These are phyloP conservation scores for Sarcophaga subvicina DNA, from an alignment of 2,888 invertebrate species.

Conservation along the genomic window DNA sequence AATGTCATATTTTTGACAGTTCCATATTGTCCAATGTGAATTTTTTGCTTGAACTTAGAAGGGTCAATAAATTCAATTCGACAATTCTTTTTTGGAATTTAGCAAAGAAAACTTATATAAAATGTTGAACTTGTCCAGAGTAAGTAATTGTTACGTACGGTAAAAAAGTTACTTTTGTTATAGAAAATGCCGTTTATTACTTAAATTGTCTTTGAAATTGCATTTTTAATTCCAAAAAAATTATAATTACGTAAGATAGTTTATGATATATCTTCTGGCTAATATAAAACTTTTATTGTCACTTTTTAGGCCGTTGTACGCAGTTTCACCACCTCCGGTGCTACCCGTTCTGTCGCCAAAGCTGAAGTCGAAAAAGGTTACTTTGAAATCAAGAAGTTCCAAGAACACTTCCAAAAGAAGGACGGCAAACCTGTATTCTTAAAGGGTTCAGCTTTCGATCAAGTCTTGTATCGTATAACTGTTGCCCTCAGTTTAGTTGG, in stretches of 20 bases:
- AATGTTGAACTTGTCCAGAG: constrained; percentile 80
- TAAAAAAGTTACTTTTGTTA: not conserved
- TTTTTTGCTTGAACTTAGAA: constrained; percentile 25
- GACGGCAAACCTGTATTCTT: constrained; percentile 83
- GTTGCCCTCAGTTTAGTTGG: constrained; percentile 78
- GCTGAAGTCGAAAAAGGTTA: constrained; percentile 78
- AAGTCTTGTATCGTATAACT: constrained; percentile 81
- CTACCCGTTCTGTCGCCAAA: constrained; percentile 71
- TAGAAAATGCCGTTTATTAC: not conserved
- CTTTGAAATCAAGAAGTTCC: constrained; percentile 75
- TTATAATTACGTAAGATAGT: constrained; percentile 67
- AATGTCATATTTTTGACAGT: constrained; percentile 46
- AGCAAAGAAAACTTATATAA: constrained; percentile 73
- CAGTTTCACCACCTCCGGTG: constrained; percentile 76
- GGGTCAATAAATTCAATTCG: not conserved
- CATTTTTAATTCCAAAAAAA: not conserved
- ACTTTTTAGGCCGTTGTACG: constrained; percentile 77
- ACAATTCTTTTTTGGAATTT: constrained; percentile 18
- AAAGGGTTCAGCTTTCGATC: constrained; percentile 82
- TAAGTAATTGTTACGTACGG: constrained; percentile 70
- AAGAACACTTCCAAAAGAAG: constrained; percentile 78
- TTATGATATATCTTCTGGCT: constrained; percentile 17
- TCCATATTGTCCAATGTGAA: constrained; percentile 41
- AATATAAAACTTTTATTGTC: constrained; percentile 5
- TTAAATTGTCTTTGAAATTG: not conserved